Percentiles rank a stretch among this genome's conserved stretches.
These are phyloP conservation scores for Amblyjoppa proteus DNA, from an alignment of 2,888 invertebrate species.

Conservation along the genomic window DNA sequence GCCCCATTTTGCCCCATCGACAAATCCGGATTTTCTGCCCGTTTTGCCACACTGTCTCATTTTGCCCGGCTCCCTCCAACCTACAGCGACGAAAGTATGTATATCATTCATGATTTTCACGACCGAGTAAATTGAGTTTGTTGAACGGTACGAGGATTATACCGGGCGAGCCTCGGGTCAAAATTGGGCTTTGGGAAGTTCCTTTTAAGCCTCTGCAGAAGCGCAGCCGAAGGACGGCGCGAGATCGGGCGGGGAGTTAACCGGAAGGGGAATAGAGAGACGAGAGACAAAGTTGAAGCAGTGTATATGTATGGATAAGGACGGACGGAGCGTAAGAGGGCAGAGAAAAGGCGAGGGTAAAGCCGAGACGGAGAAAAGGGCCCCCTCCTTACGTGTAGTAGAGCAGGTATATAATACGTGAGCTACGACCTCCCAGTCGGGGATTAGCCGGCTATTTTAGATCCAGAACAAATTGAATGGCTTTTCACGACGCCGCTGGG, in stretches of 20 bases:
- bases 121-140: slow-evolving; percentile 72
- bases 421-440: slow-evolving; percentile 61
- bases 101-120: slow-evolving; percentile 58
- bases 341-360: slow-evolving; percentile 12
- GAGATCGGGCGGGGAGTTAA: slow-evolving; percentile 1
- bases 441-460: slow-evolving; percentile 65
- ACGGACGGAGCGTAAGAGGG: neutral
- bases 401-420: slow-evolving; percentile 66
- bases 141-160: slow-evolving; percentile 66
- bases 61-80: neutral
- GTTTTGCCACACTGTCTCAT: no score
- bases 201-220: slow-evolving; percentile 56
- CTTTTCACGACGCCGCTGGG: slow-evolving; percentile 56
- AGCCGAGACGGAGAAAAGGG: slow-evolving; percentile 40
- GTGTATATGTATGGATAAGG: neutral
- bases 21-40: neutral
- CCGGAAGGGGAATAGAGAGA: slow-evolving; percentile 3
- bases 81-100: slow-evolving; percentile 20
- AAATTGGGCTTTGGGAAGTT: slow-evolving; percentile 62
- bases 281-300: slow-evolving; percentile 28
- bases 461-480: slow-evolving; percentile 72
- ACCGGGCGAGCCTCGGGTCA: slow-evolving; percentile 25
- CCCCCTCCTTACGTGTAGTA: slow-evolving; percentile 15
- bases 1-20: no score
- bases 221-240: slow-evolving; percentile 7